phyloP scores from a whole-genome alignment of 2,113 vertebrate genomes.

The Brachyhypopomus gauderio region DNA sequence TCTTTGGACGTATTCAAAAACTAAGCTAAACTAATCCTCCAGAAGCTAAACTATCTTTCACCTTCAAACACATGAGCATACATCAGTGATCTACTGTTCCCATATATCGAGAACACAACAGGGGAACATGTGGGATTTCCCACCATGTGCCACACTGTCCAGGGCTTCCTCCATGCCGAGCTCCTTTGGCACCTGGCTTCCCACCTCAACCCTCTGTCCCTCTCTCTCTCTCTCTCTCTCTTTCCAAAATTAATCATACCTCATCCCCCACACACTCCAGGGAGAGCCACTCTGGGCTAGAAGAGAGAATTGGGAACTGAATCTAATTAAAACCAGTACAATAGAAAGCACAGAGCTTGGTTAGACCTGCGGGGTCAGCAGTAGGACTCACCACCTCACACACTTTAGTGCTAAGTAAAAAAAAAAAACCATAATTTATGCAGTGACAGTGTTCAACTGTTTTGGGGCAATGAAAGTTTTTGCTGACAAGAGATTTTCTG shows the following conservation, averaged over 20 bases:
- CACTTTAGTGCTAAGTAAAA: slow-evolving; percentile 38
- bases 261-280: slow-evolving; percentile 45
- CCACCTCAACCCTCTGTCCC: slow-evolving; percentile 17
- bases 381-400: slow-evolving; percentile 3
- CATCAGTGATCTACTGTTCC: not conserved
- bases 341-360: slow-evolving; percentile 37
- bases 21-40: not conserved
- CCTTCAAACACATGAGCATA: too few species aligned
- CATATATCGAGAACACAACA: not conserved
- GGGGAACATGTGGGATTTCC: slow-evolving; percentile 25
- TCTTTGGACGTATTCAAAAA: not conserved
- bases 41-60: not conserved
- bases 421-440: slow-evolving; percentile 38
- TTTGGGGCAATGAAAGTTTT: slow-evolving; percentile 11
- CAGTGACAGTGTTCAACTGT: slow-evolving; percentile 32
- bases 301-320: slow-evolving; percentile 10
- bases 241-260: slow-evolving; percentile 59
- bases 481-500: slow-evolving; percentile 44
- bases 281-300: slow-evolving; percentile 45
- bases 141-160: slow-evolving; percentile 13
- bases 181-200: slow-evolving; percentile 42
- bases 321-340: slow-evolving; percentile 59
- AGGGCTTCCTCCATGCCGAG: not conserved
- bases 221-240: slow-evolving; percentile 20
- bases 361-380: slow-evolving; percentile 42